Base-by-base conservation (phyloP, 2,888 invertebrate genomes). In the Pharmacophagus antenor region DNA sequence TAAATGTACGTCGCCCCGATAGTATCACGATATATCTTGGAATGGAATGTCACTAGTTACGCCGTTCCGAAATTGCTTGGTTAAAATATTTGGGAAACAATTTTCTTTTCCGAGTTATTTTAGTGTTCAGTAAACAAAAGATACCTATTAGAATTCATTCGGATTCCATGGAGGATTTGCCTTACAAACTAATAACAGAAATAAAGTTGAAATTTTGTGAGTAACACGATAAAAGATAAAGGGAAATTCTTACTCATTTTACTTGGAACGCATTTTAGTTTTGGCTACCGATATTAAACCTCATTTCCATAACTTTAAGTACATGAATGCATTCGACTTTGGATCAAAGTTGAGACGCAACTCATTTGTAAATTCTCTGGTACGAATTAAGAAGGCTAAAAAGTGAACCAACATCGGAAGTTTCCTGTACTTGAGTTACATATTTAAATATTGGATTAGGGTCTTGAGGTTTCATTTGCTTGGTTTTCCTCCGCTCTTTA, bases 31-130 rank as follows among this genome's bases (percentile, higher is more conserved):
- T 2, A 47, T 47, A 46, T 55, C 31, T 47, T 31, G 47, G 21
- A 56, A 48, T 41, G 48, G 48, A 37, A 41, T 68, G 70, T 68
- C 46, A n/a, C 37, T 37, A 37, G 70, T 74, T 73, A 74, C 73
- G 68, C 72, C 49, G 66, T 70, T 70, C 61, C 46, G 27, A 49
- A 48, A 47, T 15, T 8, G 22, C 23, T 10, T 37, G 22, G 22
- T 31, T n/a, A 41, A 37, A 49, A 49, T 48, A 37, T 48, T 44
- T 54, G 21, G 48, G n/a, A 37, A 58, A 20, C 46, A 31, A 51
- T 52, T 51, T 46, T 42, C 51, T 58, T 31, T 51, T 22, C 20
- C 31, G 46, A 58, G 51, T 51, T 31, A 58, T 51, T 42, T 58
- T 25, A 21, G 21, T 22, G 41, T 49, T 51, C 51, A 46, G 42